phyloP scores from a whole-genome alignment of 2,888 invertebrate genomes.

The Anthrax anthrax region DNA sequence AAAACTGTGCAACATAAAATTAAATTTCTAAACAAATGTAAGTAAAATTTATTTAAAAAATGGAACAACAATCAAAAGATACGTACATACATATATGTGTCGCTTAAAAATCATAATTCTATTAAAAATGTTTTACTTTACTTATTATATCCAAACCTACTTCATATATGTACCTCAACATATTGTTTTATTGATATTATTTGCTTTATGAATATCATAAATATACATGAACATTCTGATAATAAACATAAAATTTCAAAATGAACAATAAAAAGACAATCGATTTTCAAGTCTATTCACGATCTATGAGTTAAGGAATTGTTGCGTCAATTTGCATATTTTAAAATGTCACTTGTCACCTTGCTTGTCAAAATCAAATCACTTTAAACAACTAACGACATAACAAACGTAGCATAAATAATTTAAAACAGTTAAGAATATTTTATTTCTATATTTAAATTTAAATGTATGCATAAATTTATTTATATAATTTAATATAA shows the following conservation, averaged over 20 bases:
- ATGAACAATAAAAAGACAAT: not conserved
- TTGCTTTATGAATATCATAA: no score
- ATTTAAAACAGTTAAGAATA: not conserved
- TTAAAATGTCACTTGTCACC: slow-evolving; percentile 32
- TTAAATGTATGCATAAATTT: no score
- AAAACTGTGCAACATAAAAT: not conserved
- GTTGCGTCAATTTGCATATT: slow-evolving; percentile 6
- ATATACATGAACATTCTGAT: no score
- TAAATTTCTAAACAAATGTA: not conserved
- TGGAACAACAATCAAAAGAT: not conserved
- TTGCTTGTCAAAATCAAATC: slow-evolving; percentile 35
- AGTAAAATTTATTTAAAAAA: not conserved
- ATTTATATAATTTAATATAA: no score
- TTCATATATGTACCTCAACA: no score
- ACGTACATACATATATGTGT: no score
- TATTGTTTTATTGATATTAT: no score
- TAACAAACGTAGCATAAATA: not conserved
- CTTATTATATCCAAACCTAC: no score
- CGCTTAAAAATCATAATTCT: no score
- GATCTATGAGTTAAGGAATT: slow-evolving; percentile 5
- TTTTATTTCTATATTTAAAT: not conserved
- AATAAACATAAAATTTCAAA: not conserved
- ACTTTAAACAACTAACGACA: slow-evolving; percentile 27
- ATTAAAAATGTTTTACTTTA: no score
- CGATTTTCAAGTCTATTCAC: slow-evolving; percentile 3